Base-by-base conservation (phyloP, 2,888 invertebrate genomes). In the Epinotia nisella region DNA sequence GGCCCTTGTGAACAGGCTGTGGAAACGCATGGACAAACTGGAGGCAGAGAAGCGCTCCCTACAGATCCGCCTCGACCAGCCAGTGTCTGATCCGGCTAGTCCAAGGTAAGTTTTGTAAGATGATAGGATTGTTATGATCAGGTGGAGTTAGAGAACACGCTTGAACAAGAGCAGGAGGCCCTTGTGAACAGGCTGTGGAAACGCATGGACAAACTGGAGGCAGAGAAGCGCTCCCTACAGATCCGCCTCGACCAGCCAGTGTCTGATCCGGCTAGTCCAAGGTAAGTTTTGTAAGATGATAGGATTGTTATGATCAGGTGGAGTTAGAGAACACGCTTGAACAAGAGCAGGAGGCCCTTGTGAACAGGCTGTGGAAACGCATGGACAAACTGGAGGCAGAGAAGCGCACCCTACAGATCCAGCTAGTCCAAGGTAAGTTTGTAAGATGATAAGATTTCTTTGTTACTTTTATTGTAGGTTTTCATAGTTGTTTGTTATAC, bases 371-470 rank as follows among this genome's bases (percentile, higher is more conserved):
- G 75, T 99, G 99, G 99, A 99, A 99, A 88, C 95, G 99, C 78
- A 99, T 99, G 99, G 99, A 99, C 88, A 99, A 99, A 90, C 92
- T 99, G 70, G 99, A 99, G 89, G 97, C 98, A 17, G 99, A 99
- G 86, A 99, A 99, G 89, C 95, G 99, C 78, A 97, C 97, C 90
- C 94, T 99, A 77, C 98, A 99, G 93, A 98, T 98, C 77, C 98
- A 15, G 97, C 98, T 59, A 98, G 98, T 79, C 98, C 98, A 80
- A 95, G 95, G 94, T 94, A 59, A 51, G 87, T 58, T 55, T 56
- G 9, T 3, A 9, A 39, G 13, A 13, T 41, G 41, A 41, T 41
- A 13, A 41, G 41, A 35, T 35, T 45, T 15, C 4, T 45, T 45
- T 45, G 45, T 15, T 45, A 4, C 13, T 45, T 45, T 45, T 45